Conservation (phyloP, 1,140 invertebrate species). For the Cataglyphis hispanica region DNA sequence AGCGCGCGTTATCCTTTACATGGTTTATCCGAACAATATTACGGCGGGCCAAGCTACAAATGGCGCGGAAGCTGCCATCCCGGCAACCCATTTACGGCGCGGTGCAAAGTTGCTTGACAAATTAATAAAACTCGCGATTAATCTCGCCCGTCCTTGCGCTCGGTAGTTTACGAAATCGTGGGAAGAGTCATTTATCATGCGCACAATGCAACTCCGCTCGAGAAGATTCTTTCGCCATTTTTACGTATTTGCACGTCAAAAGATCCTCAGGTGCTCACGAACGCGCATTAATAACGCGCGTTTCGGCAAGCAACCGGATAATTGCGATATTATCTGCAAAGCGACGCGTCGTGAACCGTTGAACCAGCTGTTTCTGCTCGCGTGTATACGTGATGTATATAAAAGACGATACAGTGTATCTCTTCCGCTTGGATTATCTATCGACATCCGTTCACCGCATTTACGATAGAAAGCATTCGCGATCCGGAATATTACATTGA, state of each 20-base stretch:
- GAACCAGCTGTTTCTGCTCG: conserved; percentile 57
- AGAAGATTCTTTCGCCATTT: conserved; percentile 39
- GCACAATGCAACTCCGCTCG: conserved; percentile 45
- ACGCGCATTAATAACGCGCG: conserved; percentile 60
- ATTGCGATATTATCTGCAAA: conserved; percentile 63
- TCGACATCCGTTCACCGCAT: conserved; percentile 70
- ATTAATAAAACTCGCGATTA: conserved; percentile 63
- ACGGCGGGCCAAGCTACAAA: conserved; percentile 29
- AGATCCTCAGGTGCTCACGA: conserved; percentile 41
- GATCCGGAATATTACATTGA: conserved; percentile 65
- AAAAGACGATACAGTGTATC: conserved; percentile 69
- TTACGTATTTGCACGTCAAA: conserved; percentile 56
- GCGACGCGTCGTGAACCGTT: conserved; percentile 49
- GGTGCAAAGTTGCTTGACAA: conserved; percentile 50
- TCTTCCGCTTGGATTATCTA: conserved; percentile 62
- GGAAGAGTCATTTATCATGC: conserved; percentile 54
- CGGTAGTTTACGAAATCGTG: conserved; percentile 53
- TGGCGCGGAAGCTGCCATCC: conserved; percentile 34
- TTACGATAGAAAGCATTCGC: conserved; percentile 74
- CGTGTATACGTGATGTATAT: conserved; percentile 28
- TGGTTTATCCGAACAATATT: conserved; percentile 59
- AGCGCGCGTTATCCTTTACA: conserved; percentile 36
- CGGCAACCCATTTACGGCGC: conserved; percentile 32
- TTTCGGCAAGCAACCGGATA: conserved; percentile 56
- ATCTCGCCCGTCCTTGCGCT: conserved; percentile 52